Evolutionary conservation across 2,797 vertebrate genomes (phyloP).

Genomic region (Sciurus carolinensis): DNA sequence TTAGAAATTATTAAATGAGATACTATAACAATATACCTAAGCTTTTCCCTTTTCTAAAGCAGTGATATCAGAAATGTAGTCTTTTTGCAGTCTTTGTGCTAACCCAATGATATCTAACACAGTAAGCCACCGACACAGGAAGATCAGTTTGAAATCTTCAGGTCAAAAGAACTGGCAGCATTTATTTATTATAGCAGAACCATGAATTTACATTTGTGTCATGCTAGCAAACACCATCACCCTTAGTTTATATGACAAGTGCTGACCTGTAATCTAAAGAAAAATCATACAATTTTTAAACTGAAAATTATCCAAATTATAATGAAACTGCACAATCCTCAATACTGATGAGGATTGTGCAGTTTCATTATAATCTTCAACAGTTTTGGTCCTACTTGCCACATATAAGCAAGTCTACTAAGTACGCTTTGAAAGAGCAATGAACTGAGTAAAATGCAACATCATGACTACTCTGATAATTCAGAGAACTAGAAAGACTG

Average conservation of each 20-base stretch:
- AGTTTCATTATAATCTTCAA: too few relatives aligned
- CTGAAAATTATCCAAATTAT: background rate
- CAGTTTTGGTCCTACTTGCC: background rate
- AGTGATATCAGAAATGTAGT: background rate
- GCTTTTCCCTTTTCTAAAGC: background rate
- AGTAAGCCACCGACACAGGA: background rate
- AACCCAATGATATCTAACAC: background rate
- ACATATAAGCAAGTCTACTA: background rate
- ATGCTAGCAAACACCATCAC: background rate
- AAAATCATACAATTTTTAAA: background rate
- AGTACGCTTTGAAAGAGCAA: background rate
- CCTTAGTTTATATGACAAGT: background rate
- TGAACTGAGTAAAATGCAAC: background rate
- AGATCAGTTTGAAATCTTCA: slow-evolving; percentile 10
- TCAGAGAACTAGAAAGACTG: background rate
- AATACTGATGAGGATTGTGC: background rate
- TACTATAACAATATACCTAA: background rate
- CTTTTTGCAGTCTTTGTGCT: background rate
- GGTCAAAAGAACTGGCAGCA: background rate
- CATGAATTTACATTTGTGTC: background rate
- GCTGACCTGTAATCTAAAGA: background rate
- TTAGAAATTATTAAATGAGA: slow-evolving; percentile 35
- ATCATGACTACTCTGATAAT: background rate
- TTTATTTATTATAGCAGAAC: background rate
- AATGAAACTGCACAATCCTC: background rate